phyloP scores from a whole-genome alignment of 2,888 invertebrate species.

The Cantharis nigra region DNA sequence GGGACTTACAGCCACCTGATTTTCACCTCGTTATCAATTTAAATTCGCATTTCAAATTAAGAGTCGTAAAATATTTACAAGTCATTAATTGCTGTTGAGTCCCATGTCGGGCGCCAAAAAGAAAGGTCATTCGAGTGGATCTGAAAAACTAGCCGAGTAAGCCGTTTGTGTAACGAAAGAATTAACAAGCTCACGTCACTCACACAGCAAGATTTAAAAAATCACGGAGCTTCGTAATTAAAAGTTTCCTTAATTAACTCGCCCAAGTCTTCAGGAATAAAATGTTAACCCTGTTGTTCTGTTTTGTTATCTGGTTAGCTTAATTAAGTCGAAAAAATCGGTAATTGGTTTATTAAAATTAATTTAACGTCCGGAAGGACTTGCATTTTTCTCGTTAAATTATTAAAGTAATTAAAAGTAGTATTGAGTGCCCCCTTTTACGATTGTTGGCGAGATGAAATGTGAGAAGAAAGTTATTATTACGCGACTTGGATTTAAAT shows the following conservation, averaged over 20 bases:
- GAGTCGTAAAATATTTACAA: neutral
- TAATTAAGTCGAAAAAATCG: neutral
- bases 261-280: neutral
- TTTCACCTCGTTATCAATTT: neutral
- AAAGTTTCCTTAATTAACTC: neutral
- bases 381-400: neutral
- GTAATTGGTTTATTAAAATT: neutral
- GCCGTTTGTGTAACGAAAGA: neutral
- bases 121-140: too few relatives aligned
- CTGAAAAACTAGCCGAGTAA: neutral
- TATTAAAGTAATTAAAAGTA: neutral
- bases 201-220: neutral
- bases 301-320: neutral
- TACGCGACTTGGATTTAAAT: neutral
- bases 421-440: neutral
- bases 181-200: neutral
- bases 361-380: neutral
- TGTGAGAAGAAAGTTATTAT: neutral
- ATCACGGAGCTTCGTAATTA: neutral
- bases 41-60: neutral
- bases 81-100: neutral
- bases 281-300: neutral
- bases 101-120: neutral
- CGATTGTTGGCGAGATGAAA: neutral
- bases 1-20: neutral